Percentiles rank a stretch among this genome's conserved stretches.
Conservation (phyloP, 1,140 invertebrate genomes). For the Drosophila simulans region DNA sequence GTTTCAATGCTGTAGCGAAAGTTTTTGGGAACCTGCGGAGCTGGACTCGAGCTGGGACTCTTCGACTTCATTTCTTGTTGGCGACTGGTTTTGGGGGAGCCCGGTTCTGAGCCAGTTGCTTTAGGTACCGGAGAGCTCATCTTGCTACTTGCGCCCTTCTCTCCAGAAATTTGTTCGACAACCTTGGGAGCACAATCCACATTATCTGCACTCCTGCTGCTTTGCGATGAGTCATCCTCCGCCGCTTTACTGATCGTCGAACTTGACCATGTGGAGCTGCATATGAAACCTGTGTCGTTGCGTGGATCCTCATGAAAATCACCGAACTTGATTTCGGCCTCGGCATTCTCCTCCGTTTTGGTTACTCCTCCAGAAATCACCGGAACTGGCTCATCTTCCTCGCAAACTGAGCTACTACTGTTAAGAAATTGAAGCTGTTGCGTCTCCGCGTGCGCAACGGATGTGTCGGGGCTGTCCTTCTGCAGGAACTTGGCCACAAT, state of each 20-base stretch:
- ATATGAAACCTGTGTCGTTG: conserved; percentile 51
- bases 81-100: conserved; percentile 2
- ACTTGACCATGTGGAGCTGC: conserved; percentile 71
- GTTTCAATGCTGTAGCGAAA: conserved; percentile 63
- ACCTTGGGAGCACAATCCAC: conserved; percentile 53
- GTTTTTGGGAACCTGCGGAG: conserved; percentile 7
- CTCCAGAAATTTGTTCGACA: not conserved
- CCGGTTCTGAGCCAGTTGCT: not conserved
- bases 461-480: conserved; percentile 26
- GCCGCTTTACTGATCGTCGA: conserved; percentile 46
- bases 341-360: conserved; percentile 24
- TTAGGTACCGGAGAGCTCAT: conserved; percentile 45
- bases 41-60: conserved; percentile 12
- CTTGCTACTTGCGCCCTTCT: conserved; percentile 25
- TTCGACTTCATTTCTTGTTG: conserved; percentile 7
- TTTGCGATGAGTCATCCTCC: conserved; percentile 19
- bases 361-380: not conserved
- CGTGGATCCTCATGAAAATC: conserved; percentile 64
- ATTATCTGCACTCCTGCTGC: conserved; percentile 39
- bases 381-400: conserved; percentile 58
- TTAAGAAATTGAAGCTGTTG: conserved; percentile 72
- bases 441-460: conserved; percentile 15
- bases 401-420: conserved; percentile 72
- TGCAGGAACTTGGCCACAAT: conserved; percentile 73
- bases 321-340: conserved; percentile 66